A percentile compares a stretch with the other conserved stretches of the same genome.
These are phyloP conservation scores for Cardiocondyla obscurior DNA, from an alignment of 1,140 invertebrate species.

Conservation along the genomic window DNA sequence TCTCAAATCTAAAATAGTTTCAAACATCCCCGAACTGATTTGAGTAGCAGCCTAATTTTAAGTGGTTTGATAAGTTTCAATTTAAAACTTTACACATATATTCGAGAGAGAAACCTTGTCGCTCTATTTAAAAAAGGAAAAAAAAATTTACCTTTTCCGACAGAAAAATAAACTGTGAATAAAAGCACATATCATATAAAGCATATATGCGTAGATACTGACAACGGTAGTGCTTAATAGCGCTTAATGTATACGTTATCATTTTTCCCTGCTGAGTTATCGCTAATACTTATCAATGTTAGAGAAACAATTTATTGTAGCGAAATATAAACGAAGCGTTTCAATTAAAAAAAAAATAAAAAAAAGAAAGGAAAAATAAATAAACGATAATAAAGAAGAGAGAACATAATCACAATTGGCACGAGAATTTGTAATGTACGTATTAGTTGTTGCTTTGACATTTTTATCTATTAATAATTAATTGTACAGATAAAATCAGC, in stretches of 20 bases:
- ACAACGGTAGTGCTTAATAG: not conserved
- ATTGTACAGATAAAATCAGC: conserved; percentile 28
- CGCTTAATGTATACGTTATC: not conserved
- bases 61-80: too few species aligned
- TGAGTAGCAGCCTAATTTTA: too few species aligned
- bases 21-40: too few species aligned
- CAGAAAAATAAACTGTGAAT: not conserved
- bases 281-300: not conserved
- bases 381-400: too few species aligned
- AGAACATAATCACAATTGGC: not conserved
- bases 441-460: conserved; percentile 15
- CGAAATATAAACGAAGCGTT: conserved; percentile 10
- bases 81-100: too few species aligned
- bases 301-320: not conserved
- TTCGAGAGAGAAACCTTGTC: too few species aligned
- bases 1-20: too few species aligned
- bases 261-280: conserved; percentile 6
- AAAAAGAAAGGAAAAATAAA: too few species aligned
- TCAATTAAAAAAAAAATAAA: not conserved
- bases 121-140: not conserved
- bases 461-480: conserved; percentile 41
- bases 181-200: not conserved
- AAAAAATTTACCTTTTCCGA: not conserved
- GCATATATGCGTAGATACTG: not conserved
- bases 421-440: conserved; percentile 28